These are phyloP conservation scores for Drosophila lacteicornis DNA, from an alignment of 1,140 invertebrate species.

Conservation along the genomic window DNA sequence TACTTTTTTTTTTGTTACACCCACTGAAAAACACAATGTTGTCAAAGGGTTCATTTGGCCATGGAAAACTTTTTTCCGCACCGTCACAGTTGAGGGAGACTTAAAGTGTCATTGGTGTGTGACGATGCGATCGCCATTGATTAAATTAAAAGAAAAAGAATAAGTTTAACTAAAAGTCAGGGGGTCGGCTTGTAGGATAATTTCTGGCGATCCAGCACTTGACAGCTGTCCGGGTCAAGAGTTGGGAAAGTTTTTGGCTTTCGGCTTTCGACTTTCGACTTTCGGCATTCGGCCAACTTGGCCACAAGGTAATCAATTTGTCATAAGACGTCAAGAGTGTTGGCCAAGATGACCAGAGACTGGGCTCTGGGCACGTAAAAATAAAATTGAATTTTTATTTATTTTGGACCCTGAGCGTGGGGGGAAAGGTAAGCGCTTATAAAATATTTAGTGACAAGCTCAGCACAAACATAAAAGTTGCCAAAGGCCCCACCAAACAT, in stretches of 20 bases:
- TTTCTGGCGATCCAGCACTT: conserved; percentile 34
- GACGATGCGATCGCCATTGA: conserved; percentile 30
- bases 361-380: conserved; percentile 43
- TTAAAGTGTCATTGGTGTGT: conserved; percentile 39
- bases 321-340: conserved; percentile 19
- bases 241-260: conserved; percentile 24
- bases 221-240: conserved; percentile 38
- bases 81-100: conserved; percentile 28
- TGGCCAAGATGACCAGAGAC: conserved; percentile 18
- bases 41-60: conserved; percentile 40
- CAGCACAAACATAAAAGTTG: conserved; percentile 53
- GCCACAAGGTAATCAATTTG: conserved; percentile 53
- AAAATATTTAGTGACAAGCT: conserved; percentile 68
- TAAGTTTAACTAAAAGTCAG: conserved; percentile 17
- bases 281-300: conserved; percentile 13
- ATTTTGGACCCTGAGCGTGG: conserved; percentile 31
- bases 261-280: conserved; percentile 12
- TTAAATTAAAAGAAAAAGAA: conserved; percentile 49
- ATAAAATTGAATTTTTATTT: conserved; percentile 72
- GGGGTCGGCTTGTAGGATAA: conserved; percentile 21
- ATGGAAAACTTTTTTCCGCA: conserved; percentile 28
- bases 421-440: conserved; percentile 60
- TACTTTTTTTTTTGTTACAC: conserved; percentile 2
- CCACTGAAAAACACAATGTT: conserved; percentile 19
- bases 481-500: conserved; percentile 23